Evolutionary conservation across 2,888 invertebrate genomes (phyloP), one percentile per base, ranked within the genome.

Genomic region (Eristalis pertinax): DNA sequence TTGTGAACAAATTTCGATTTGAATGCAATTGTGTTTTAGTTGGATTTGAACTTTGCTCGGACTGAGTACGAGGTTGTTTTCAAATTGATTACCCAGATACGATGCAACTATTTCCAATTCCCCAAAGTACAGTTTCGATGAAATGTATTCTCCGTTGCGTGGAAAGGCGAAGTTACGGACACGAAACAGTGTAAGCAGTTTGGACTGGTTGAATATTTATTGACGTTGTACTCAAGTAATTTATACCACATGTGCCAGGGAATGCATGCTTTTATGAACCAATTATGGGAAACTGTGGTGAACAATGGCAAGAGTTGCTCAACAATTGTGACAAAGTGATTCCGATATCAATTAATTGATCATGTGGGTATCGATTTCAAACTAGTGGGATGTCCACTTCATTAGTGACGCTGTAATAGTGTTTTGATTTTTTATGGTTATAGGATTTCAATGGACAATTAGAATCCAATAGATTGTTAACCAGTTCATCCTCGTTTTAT

Each of bases 31-130:
- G 43, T 43, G 43, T 43, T 62, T 62, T 24, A 24, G 19, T 67
- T 75, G n/a, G 67, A 60, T 41, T 0, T 56, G 77, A 69, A 69
- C 77, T 77, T 77, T 77, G 77, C 5, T 7, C 63, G 63, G 19
- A 32, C 35, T 26, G 19, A 29, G 72, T 63, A 63, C 69, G 26
- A n/a, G 43, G 62, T 65, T 73, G 50, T 32, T 64, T 73, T 43
- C 63, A 0, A 35, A 73, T 56, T 24, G 72, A 63, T 63, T 63
- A 29, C 63, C 13, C 19, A 32, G 62, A 73, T 41, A 41, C n/a
- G 38, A 41, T 70, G 70, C 60, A 70, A 60, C n/a, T 29, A 32
- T 56, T 60, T 38, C 15, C 60, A 19, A 58, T 32, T 56, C 5
- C 35, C 15, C 60, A 32, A n/a, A 56, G 58, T 35, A 11, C 32